Evolutionary conservation across 2,797 vertebrate species (phyloP).

Genomic region (Discoglossus pictus): DNA sequence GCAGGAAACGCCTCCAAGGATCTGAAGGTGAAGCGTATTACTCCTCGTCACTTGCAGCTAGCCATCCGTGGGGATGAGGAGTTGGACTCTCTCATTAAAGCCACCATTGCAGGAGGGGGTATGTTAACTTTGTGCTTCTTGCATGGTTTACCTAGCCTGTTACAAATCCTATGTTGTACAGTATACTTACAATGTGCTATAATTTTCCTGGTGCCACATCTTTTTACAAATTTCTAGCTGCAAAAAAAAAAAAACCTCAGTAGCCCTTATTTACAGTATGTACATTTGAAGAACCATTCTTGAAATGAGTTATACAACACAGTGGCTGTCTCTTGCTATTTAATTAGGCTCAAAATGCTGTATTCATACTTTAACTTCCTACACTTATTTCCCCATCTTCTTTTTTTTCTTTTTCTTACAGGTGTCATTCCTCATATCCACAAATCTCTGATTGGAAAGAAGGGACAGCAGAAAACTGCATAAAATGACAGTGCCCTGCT

Average conservation of each 20-base stretch:
- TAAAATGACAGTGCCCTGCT: conserved; percentile 66
- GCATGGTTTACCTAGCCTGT: background rate
- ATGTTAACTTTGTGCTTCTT: conserved; percentile 42
- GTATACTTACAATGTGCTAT: no score
- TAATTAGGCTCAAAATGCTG: no score
- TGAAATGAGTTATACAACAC: no score
- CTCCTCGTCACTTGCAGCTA: conserved; percentile 93
- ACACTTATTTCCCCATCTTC: no score
- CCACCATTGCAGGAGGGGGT: conserved; percentile 94
- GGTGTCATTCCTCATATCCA: conserved; percentile 98
- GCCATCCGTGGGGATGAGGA: conserved; percentile 95
- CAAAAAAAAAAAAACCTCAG: no score
- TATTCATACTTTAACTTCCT: no score
- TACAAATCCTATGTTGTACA: rapidly evolving
- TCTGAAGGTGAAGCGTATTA: conserved; percentile 96
- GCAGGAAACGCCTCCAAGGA: conserved; percentile 97
- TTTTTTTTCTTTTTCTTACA: conserved; percentile 52
- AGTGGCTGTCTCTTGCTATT: no score
- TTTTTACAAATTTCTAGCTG: no score
- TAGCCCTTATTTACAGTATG: no score
- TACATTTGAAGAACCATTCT: no score
- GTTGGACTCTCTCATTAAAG: conserved; percentile 95
- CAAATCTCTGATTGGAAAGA: conserved; percentile 97
- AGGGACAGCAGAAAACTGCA: conserved; percentile 95
- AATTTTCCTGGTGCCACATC: no score